Evolutionary conservation across 2,888 invertebrate species (phyloP).

Genomic region (Carcina quercana): DNA sequence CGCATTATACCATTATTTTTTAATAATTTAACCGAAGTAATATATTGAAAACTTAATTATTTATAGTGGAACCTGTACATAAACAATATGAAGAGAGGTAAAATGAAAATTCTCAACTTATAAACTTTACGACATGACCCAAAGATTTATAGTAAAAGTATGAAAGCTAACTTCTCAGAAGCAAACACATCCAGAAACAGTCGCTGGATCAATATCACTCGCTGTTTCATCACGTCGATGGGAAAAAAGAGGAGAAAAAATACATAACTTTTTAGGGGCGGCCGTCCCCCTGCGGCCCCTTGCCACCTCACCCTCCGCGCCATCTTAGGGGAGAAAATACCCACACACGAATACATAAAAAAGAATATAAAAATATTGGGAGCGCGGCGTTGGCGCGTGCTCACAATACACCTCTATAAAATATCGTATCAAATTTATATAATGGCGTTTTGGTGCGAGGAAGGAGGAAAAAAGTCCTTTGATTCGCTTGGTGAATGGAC

Average conservation of each 20-base stretch:
- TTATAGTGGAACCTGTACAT: too few relatives aligned
- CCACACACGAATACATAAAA: conserved; percentile 41
- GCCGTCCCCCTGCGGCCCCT: conserved; percentile 38
- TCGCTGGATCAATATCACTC: conserved; percentile 61
- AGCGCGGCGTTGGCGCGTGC: conserved; percentile 47
- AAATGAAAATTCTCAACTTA: too few relatives aligned
- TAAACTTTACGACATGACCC: too few relatives aligned
- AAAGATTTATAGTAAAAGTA: too few relatives aligned
- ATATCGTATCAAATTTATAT: conserved; percentile 68
- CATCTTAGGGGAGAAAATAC: conserved; percentile 11
- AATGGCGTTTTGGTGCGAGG: conserved; percentile 52
- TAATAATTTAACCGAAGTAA: too few relatives aligned
- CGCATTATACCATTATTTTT: too few relatives aligned
- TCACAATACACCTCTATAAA: conserved; percentile 50
- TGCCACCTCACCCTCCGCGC: conserved; percentile 20
- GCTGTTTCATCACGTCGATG: conserved; percentile 69
- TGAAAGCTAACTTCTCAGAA: too few relatives aligned
- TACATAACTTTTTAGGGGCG: conserved; percentile 74
- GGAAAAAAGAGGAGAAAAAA: conserved; percentile 72
- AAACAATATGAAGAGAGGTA: too few relatives aligned
- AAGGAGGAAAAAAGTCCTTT: conserved; percentile 43
- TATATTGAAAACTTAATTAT: too few relatives aligned
- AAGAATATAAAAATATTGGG: conserved; percentile 47
- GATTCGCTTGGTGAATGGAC: conserved; percentile 39
- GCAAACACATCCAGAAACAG: conserved; percentile 33